Percentiles rank a stretch among this genome's conserved stretches.
phyloP scores from a whole-genome alignment of 2,113 vertebrate genomes.

The Murina feae region DNA sequence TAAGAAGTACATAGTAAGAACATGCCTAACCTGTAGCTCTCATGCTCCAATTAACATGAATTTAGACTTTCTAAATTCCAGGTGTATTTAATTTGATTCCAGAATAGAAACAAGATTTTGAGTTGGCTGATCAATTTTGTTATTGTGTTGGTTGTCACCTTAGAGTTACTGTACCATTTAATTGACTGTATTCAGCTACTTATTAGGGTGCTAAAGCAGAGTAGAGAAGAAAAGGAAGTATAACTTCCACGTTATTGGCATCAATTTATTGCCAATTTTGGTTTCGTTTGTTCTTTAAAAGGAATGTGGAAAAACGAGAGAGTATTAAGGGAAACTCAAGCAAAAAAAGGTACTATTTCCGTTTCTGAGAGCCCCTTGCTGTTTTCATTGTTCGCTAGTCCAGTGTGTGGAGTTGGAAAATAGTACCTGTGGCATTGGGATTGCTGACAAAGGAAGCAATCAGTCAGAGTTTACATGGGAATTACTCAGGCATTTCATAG shows the following conservation, averaged over 20 bases:
- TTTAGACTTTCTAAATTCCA: not conserved
- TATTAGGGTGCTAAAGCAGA: not conserved
- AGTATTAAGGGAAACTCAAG: slow-evolving; percentile 10
- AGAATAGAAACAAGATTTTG: not conserved
- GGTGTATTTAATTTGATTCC: slow-evolving; percentile 37
- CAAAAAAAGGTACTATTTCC: not conserved
- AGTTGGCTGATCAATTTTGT: not conserved
- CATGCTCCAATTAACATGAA: not conserved
- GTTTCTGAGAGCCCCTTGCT: not conserved
- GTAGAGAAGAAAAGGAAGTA: not conserved
- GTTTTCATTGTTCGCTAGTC: not conserved
- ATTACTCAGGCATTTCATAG: not conserved
- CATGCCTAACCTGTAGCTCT: not conserved
- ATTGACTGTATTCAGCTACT: not conserved
- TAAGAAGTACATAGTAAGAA: not conserved
- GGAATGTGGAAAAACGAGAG: not conserved
- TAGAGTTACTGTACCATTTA: not conserved
- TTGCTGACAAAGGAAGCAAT: not conserved
- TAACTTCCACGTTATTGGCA: not conserved
- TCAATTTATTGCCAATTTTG: slow-evolving; percentile 15
- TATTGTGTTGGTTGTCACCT: not conserved
- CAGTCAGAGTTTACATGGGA: not conserved
- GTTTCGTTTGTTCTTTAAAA: slow-evolving; percentile 35
- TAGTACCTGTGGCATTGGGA: not conserved
- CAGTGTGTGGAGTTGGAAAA: not conserved